Evolutionary conservation across 2,113 vertebrate species (phyloP), one percentile per base, ranked within the genome.

Genomic region (Anarrhichthys ocellatus): DNA sequence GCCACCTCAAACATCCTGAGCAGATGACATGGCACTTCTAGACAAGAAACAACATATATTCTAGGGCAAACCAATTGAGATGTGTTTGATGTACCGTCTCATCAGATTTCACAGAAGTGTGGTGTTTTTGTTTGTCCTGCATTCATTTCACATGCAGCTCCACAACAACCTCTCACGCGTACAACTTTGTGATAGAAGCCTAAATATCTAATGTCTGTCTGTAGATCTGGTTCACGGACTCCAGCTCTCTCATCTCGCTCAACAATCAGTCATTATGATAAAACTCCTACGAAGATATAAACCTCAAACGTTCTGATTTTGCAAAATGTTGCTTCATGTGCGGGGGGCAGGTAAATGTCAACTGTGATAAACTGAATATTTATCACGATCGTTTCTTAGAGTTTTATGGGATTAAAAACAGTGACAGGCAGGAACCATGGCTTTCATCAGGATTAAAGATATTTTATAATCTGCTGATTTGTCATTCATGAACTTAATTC

Each of bases 181-280:
- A 9, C 15, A 52, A 64, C 24, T 58, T 32, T 38, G 44, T 36
- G 59, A 59, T 24, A 24, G 54, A 24, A 56, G 48, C 59, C 62
- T 34, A 67, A 52, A 67, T 78, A 69, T 79, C 71, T 59, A 20
- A 50, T 22, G 58, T 42, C 66, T 66, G 66, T 59, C 27, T 70
- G 40, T 24, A 18, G 71, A 71, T 65, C 54, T 61, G 36, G 50
- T 68, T 68, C 44, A 42, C 44, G 17, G 50, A 69, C 46, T 46
- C 22, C 36, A 79, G 8, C 38, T 34, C 44, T 54, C 42, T 42
- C 68, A 29, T 74, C 65, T 32, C 29, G 10, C 50, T 50, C 42
- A 34, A 64, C 24, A 36, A 64, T 74, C 76, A 1, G 63, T 42
- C 32, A 63, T 65, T 70, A 32, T 36, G 36, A 84, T 46, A 38